These are phyloP conservation scores for Apocheima hispidaria DNA, from an alignment of 2,888 invertebrate genomes.

Conservation along the genomic window DNA sequence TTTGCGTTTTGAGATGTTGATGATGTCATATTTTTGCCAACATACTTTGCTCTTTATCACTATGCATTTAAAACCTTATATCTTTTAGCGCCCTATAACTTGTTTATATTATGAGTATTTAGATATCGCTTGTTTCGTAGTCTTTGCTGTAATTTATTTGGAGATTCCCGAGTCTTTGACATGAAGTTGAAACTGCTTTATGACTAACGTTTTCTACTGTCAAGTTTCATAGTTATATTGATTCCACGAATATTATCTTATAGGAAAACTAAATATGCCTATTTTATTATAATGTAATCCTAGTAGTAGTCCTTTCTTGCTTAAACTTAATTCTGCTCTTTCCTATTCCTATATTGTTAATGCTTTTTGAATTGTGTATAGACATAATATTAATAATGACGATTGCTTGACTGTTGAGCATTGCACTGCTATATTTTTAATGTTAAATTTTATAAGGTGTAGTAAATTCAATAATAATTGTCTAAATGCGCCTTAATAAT, in stretches of 20 bases:
- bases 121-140: slow-evolving; percentile 17
- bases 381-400: slow-evolving; percentile 47
- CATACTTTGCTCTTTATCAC: slow-evolving; percentile 16
- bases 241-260: slow-evolving; percentile 22
- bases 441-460: slow-evolving; percentile 63
- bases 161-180: slow-evolving; percentile 5
- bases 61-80: slow-evolving; percentile 17
- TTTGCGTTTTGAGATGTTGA: slow-evolving; percentile 25
- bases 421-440: slow-evolving; percentile 70
- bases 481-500: slow-evolving; percentile 75
- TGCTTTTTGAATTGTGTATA: slow-evolving; percentile 48
- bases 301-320: slow-evolving; percentile 32
- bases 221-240: slow-evolving; percentile 5
- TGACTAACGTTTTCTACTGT: slow-evolving; percentile 4
- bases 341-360: slow-evolving; percentile 41
- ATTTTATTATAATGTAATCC: slow-evolving; percentile 31
- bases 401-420: slow-evolving; percentile 70
- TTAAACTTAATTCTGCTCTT: slow-evolving; percentile 36
- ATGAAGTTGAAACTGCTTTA: slow-evolving; percentile 5
- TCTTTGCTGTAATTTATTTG: slow-evolving; percentile 27
- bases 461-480: slow-evolving; percentile 65
- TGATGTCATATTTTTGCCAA: slow-evolving; percentile 37
- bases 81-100: slow-evolving; percentile 11
- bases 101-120: slow-evolving; percentile 19
- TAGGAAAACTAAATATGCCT: slow-evolving; percentile 21